Evolutionary conservation across 2,113 vertebrate genomes (phyloP).

Genomic region (cat (Felis catus)): F.catus_Fca126_mat1.0 CM031425.1:37874501-37875000

Average conservation of each 20-base stretch:
- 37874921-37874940: neutral
- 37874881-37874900: neutral
- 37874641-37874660: neutral
- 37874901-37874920: neutral
- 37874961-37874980: neutral
- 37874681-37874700: neutral
- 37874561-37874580: neutral
- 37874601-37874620: neutral
- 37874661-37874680: neutral
- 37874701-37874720: neutral
- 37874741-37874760: neutral
- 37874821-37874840: neutral
- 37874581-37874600: neutral
- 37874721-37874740: neutral
- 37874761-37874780: neutral
- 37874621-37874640: neutral
- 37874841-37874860: neutral
- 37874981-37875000: constrained; percentile 49
- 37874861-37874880: neutral
- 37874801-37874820: neutral
- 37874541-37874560: neutral
- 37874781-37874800: neutral
- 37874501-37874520: too few species aligned
- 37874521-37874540: neutral
- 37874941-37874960: neutral